phyloP scores from a whole-genome alignment of 2,797 vertebrate species.

The Novumbra hubbsi region DNA sequence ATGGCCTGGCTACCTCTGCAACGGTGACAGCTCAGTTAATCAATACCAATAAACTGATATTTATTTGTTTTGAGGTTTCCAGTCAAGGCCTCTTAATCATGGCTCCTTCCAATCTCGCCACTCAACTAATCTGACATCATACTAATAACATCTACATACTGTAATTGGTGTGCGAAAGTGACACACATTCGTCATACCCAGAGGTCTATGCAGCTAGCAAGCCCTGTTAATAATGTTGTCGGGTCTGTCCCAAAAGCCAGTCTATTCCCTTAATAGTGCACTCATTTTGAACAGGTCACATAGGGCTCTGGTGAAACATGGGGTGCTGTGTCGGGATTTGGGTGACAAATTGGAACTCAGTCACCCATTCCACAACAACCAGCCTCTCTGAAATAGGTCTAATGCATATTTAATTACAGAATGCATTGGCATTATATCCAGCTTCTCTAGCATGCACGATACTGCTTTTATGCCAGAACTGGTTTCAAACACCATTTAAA shows the following conservation, averaged over 20 bases:
- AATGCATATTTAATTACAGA: conserved; percentile 54
- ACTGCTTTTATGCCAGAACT: conserved; percentile 12
- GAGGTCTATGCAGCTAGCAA: not conserved
- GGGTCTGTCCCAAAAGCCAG: not conserved
- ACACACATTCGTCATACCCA: conserved; percentile 7
- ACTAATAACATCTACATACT: conserved; percentile 1
- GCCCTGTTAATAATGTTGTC: not conserved
- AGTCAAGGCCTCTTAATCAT: not conserved
- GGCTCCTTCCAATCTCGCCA: not conserved
- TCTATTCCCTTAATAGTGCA: not conserved
- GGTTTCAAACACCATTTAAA: not conserved
- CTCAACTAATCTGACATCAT: conserved; percentile 1
- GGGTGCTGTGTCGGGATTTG: not conserved
- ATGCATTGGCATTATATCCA: conserved; percentile 33
- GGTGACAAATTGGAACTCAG: not conserved
- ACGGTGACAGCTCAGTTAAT: not conserved
- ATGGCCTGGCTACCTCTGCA: not conserved
- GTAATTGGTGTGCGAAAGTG: conserved; percentile 10
- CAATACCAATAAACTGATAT: conserved; percentile 8
- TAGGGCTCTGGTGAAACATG: not conserved
- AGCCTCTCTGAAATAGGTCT: conserved; percentile 28
- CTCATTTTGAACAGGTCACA: not conserved
- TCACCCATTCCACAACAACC: not conserved
- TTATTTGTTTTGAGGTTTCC: conserved; percentile 7
- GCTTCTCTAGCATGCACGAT: conserved; percentile 1